These are phyloP conservation scores for Porites cylindrica DNA, from an alignment of 92 coral and sea anemone species.

Conservation along the genomic window DNA sequence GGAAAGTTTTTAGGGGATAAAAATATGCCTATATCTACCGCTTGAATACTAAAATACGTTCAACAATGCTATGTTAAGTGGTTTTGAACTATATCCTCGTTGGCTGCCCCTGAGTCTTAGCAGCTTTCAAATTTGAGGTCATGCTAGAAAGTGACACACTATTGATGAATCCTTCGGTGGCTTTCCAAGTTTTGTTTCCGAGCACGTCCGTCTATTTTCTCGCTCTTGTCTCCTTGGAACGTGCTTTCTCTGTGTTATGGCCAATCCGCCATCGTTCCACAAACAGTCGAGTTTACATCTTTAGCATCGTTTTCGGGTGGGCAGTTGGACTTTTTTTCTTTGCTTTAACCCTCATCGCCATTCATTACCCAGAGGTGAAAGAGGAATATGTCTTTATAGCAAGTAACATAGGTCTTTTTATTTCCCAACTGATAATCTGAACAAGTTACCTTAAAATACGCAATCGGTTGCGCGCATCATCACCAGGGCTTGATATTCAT, in stretches of 20 bases:
- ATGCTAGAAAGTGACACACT: neutral
- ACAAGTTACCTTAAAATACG: neutral
- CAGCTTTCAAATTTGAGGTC: neutral
- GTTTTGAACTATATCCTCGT: too few species aligned
- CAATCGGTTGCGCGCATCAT: neutral
- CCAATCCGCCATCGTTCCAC: conserved; percentile 29
- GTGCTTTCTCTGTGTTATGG: conserved; percentile 20
- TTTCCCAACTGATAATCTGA: neutral
- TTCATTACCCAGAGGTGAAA: neutral
- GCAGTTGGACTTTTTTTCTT: neutral
- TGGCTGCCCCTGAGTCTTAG: too few species aligned
- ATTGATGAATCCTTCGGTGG: neutral
- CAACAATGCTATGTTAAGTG: too few species aligned
- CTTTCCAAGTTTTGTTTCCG: neutral
- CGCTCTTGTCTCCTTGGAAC: conserved; percentile 26
- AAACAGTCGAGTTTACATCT: neutral
- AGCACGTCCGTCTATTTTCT: neutral
- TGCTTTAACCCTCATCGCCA: neutral
- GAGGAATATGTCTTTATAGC: neutral
- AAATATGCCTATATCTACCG: too few species aligned
- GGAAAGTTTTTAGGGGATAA: too few species aligned
- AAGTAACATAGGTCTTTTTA: neutral
- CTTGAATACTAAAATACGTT: too few species aligned
- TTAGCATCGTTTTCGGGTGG: neutral
- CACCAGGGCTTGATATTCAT: neutral